Conservation (phyloP, 2,888 invertebrate genomes). For the Villa cingulata region DNA sequence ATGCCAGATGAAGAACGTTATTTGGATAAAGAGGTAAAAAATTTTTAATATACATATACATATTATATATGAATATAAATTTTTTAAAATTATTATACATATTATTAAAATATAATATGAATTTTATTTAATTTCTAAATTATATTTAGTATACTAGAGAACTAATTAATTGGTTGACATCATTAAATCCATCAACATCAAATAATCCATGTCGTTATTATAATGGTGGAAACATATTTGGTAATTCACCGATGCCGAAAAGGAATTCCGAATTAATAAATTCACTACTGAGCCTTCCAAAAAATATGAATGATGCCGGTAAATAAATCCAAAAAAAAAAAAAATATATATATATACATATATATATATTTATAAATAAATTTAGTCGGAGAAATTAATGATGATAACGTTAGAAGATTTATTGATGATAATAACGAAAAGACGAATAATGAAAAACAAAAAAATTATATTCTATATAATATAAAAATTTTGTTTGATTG, state of each 20-base stretch:
- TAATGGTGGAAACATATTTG: conserved; percentile 14
- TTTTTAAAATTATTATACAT: background rate
- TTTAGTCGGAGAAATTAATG: no score
- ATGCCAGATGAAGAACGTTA: conserved; percentile 31
- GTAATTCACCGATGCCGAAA: conserved; percentile 36
- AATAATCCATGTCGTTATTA: conserved; percentile 21
- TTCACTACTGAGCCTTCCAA: conserved; percentile 60
- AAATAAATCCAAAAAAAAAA: no score
- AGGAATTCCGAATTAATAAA: conserved; percentile 60
- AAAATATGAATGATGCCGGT: conserved; percentile 60
- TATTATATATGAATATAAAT: background rate
- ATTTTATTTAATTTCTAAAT: no score
- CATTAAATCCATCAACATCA: conserved; percentile 22
- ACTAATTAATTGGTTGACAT: conserved; percentile 26
- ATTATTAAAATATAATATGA: no score
- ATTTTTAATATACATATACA: background rate
- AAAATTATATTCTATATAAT: no score
- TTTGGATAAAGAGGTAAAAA: conserved; percentile 28
- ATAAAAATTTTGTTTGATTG: no score
- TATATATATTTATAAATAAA: no score
- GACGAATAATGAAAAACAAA: no score
- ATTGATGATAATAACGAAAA: no score
- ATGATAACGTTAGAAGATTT: no score
- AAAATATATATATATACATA: no score
- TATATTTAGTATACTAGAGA: conserved; percentile 24